Conservation (phyloP, 1,140 invertebrate genomes). For the Condylostylus longicornis region DNA sequence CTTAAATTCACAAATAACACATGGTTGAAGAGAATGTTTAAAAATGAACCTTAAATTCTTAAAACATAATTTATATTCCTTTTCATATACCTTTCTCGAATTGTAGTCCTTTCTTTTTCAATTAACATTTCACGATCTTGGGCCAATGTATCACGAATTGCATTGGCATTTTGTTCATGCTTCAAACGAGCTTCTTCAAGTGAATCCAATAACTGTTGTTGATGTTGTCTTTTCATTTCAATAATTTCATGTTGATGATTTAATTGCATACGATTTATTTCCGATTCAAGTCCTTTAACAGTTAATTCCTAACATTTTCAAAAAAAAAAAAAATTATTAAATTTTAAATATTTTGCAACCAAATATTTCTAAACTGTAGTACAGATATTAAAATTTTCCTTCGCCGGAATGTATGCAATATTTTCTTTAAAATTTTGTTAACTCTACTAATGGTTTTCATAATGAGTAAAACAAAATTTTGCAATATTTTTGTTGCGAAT, state of each 20-base stretch:
- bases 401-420: no score
- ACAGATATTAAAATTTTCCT: no score
- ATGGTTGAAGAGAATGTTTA: no score
- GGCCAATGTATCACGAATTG: constrained; percentile 34
- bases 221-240: constrained; percentile 41
- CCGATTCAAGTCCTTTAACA: constrained; percentile 55
- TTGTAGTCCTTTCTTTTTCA: constrained; percentile 35
- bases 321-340: no score
- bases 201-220: constrained; percentile 35
- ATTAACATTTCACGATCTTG: constrained; percentile 36
- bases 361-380: no score
- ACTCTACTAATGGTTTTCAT: no score
- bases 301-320: constrained; percentile 50
- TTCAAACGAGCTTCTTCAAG: constrained; percentile 28
- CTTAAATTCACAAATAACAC: no score
- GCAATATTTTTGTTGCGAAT: no score
- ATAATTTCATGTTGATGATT: constrained; percentile 43
- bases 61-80: not conserved
- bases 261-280: constrained; percentile 47
- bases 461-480: no score
- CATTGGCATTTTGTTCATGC: constrained; percentile 35
- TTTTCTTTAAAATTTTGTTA: no score
- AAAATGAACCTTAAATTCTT: not conserved
- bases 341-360: no score
- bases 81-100: constrained; percentile 26